These are phyloP conservation scores for Pelusios castaneus DNA, from an alignment of 2,113 vertebrate genomes.

Conservation along the genomic window DNA sequence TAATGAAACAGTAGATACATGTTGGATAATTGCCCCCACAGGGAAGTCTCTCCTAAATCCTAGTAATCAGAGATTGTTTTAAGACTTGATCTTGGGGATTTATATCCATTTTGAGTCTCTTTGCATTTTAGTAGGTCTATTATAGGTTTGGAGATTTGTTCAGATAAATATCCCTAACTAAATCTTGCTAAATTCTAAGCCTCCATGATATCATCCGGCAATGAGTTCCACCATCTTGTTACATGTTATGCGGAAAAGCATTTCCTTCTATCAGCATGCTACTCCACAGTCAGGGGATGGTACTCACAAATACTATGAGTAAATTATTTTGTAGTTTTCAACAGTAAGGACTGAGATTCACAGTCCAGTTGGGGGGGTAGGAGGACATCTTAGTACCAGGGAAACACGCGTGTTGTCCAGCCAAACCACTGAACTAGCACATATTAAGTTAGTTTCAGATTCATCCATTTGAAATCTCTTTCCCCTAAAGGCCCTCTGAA, in stretches of 20 bases:
- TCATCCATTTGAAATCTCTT: accelerated
- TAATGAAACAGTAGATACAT: background rate
- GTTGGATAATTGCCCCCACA: background rate
- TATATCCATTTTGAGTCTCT: background rate
- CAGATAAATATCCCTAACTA: background rate
- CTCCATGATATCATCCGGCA: background rate
- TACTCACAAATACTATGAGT: background rate
- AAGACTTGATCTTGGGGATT: background rate
- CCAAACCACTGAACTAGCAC: background rate
- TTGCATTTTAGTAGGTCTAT: background rate
- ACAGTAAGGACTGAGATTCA: accelerated
- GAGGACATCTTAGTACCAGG: background rate
- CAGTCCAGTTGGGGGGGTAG: background rate
- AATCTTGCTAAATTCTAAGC: background rate
- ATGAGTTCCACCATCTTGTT: background rate
- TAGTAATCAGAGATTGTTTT: background rate
- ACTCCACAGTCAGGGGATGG: background rate
- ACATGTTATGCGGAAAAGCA: background rate
- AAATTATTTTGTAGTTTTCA: background rate
- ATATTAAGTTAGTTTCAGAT: accelerated
- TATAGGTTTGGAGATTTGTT: background rate
- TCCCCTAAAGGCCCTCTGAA: background rate
- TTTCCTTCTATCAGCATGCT: background rate
- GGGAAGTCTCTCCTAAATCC: background rate
- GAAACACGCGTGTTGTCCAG: background rate